Conservation (phyloP, 92 coral and sea anemone species). For the Phenganax marumi region DNA sequence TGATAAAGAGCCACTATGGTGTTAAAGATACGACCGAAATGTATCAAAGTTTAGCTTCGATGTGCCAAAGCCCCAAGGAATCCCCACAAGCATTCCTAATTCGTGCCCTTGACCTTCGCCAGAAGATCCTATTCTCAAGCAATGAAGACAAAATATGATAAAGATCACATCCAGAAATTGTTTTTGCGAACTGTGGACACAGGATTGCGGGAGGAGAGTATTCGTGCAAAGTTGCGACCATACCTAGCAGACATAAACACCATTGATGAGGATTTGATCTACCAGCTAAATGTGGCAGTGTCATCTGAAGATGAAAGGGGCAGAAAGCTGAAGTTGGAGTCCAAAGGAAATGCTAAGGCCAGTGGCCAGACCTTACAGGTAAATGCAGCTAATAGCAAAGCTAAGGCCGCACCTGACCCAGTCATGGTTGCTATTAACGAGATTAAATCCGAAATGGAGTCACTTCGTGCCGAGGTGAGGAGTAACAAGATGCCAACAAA, state of each 20-base stretch:
- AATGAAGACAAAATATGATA: slow-evolving; percentile 49
- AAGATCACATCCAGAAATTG: slow-evolving; percentile 48
- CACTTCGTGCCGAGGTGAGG: slow-evolving; percentile 45
- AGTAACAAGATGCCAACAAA: neutral
- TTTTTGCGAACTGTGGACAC: slow-evolving; percentile 62
- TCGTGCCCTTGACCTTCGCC: slow-evolving; percentile 64
- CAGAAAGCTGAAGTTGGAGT: slow-evolving; percentile 34
- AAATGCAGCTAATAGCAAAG: neutral
- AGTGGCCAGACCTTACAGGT: slow-evolving; percentile 14
- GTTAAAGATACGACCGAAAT: slow-evolving; percentile 58
- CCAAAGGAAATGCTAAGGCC: neutral
- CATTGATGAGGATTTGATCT: slow-evolving; percentile 57
- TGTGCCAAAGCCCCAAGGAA: slow-evolving; percentile 57
- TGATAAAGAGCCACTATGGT: slow-evolving; percentile 57
- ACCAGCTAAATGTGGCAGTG: slow-evolving; percentile 54
- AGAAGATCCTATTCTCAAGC: slow-evolving; percentile 56
- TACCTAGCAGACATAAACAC: slow-evolving; percentile 45
- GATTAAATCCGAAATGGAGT: slow-evolving; percentile 46
- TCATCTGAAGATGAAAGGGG: slow-evolving; percentile 65
- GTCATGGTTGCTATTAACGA: slow-evolving; percentile 44
- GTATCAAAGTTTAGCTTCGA: slow-evolving; percentile 52
- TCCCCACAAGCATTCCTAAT: slow-evolving; percentile 62
- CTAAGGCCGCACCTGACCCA: neutral
- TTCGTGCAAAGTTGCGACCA: slow-evolving; percentile 43
- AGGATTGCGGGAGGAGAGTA: slow-evolving; percentile 59